Conservation (phyloP, 2,888 invertebrate species). For the Lasioglossum zephyrum region DNA sequence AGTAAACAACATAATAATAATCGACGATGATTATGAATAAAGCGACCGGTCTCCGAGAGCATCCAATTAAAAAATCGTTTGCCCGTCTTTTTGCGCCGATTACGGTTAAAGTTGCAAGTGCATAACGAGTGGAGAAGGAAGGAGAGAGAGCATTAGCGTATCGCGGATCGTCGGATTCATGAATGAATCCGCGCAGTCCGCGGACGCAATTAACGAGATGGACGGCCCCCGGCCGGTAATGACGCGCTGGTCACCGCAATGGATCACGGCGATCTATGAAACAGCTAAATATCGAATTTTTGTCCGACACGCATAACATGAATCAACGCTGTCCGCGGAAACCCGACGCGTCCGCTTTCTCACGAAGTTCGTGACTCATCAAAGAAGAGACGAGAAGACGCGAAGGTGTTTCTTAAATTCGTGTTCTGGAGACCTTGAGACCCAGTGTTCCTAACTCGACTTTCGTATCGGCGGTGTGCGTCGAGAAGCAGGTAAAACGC, state of each 20-base stretch:
- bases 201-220: neutral
- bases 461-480: neutral
- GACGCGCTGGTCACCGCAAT: neutral
- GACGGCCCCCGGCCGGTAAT: neutral
- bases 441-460: neutral
- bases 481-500: neutral
- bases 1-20: neutral
- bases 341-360: slow-evolving; percentile 1
- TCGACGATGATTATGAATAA: neutral
- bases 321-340: slow-evolving; percentile 25
- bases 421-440: neutral
- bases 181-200: neutral
- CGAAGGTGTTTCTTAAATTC: neutral
- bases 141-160: neutral
- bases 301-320: neutral
- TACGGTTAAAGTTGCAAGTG: neutral
- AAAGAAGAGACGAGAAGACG: neutral
- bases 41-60: neutral
- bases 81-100: neutral
- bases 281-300: neutral
- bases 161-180: neutral
- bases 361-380: slow-evolving; percentile 8
- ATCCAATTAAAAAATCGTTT: neutral
- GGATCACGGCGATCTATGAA: neutral
- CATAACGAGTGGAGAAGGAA: neutral